Conservation (phyloP, 2,797 vertebrate species). For the Acanthiza pusilla region DNA sequence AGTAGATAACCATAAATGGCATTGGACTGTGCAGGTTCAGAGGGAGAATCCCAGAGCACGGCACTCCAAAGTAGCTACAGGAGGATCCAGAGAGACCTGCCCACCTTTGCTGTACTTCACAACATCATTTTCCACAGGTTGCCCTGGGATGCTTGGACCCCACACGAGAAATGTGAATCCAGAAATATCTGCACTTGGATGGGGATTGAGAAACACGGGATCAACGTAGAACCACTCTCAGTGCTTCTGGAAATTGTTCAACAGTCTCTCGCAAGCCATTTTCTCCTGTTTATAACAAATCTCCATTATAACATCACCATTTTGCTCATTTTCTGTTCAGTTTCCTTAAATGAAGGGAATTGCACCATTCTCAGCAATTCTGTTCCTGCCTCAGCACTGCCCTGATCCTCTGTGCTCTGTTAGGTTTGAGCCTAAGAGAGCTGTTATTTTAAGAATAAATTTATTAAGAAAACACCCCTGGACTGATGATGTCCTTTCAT, state of each 20-base stretch:
- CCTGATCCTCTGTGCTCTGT: not conserved
- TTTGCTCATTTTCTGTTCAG: not conserved
- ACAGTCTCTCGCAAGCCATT: not conserved
- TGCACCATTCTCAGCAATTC: not conserved
- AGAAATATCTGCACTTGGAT: not conserved
- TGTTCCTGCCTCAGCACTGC: not conserved
- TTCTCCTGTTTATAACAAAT: not conserved
- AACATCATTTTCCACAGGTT: not conserved
- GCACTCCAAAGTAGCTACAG: not conserved
- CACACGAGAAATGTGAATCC: not conserved
- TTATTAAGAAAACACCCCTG: not conserved
- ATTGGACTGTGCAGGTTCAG: not conserved
- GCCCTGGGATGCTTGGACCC: not conserved
- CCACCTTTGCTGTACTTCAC: not conserved
- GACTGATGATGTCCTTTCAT: not conserved
- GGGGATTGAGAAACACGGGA: not conserved
- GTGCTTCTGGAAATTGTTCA: not conserved
- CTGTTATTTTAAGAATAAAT: constrained; percentile 11
- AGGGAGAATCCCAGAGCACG: not conserved
- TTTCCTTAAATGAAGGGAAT: not conserved
- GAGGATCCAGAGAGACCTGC: not conserved
- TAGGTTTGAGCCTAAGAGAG: not conserved
- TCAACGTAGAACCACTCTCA: not conserved
- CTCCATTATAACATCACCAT: not conserved
- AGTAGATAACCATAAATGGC: not conserved